Conservation (phyloP, 2,888 invertebrate species). For the Flexamia atlantica region DNA sequence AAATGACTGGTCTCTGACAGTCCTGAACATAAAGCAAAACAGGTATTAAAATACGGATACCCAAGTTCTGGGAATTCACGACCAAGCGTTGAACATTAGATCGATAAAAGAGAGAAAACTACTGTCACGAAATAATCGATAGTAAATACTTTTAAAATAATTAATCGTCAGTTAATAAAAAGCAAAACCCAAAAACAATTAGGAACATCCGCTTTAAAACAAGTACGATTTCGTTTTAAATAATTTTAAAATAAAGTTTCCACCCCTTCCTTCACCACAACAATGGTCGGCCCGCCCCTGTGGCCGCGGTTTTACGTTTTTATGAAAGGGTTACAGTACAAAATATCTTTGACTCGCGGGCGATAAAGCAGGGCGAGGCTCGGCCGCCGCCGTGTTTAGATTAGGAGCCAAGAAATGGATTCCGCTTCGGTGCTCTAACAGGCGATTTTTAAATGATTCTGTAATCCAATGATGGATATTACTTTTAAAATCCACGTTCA, state of each 20-base stretch:
- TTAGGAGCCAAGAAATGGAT: slow-evolving; percentile 48
- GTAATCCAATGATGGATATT: slow-evolving; percentile 56
- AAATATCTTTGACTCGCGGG: slow-evolving; percentile 42
- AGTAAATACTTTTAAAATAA: too few species aligned
- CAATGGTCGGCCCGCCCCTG: slow-evolving; percentile 12
- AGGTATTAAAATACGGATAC: too few species aligned
- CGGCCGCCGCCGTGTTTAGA: slow-evolving; percentile 29
- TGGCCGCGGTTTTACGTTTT: slow-evolving; percentile 41
- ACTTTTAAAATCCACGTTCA: slow-evolving; percentile 45
- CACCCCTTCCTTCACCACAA: not conserved
- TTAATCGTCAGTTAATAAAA: too few species aligned
- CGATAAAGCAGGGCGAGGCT: slow-evolving; percentile 3
- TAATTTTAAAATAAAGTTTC: not conserved
- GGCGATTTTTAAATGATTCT: slow-evolving; percentile 52
- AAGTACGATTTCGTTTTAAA: not conserved
- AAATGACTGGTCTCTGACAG: too few species aligned
- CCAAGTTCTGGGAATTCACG: too few species aligned
- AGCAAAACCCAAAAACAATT: too few species aligned
- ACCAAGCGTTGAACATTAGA: too few species aligned
- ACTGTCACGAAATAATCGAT: too few species aligned
- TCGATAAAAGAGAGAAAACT: too few species aligned
- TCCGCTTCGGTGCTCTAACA: slow-evolving; percentile 37
- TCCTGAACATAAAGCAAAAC: too few species aligned
- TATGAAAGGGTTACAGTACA: slow-evolving; percentile 47
- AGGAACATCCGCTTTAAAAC: too few species aligned